Evolutionary conservation across 2,113 vertebrate genomes (phyloP).

Genomic region (Nipponia nippon): DNA sequence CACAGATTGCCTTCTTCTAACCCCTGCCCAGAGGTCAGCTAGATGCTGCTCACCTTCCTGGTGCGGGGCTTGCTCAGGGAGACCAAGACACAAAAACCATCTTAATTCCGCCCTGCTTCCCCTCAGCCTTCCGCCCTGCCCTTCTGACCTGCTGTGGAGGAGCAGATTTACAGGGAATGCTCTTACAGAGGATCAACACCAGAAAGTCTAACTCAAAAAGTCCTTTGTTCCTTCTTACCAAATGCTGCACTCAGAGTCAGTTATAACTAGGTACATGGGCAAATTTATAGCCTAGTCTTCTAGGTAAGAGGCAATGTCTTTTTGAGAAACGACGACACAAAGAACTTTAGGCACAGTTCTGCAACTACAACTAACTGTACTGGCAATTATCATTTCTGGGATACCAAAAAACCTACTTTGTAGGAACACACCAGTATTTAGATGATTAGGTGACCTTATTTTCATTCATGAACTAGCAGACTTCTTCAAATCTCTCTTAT

Average conservation of each 20-base stretch:
- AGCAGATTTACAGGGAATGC: background rate
- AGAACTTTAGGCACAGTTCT: background rate
- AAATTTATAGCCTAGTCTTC: no score
- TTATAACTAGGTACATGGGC: background rate
- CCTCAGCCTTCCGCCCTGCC: background rate
- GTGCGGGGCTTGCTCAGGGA: background rate
- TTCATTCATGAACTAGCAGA: background rate
- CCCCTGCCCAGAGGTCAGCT: background rate
- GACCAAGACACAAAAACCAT: fast-evolving
- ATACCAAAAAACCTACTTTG: background rate
- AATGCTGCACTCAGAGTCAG: background rate
- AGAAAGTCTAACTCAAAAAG: background rate
- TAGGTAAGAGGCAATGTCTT: background rate
- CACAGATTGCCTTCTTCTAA: background rate
- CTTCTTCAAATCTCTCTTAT: background rate
- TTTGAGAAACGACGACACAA: background rate
- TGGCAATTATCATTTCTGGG: background rate
- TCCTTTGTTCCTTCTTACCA: background rate
- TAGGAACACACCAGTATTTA: background rate
- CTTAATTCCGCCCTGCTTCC: background rate
- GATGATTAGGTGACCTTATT: background rate
- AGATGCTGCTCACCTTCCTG: background rate
- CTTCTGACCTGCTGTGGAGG: background rate
- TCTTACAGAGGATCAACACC: background rate
- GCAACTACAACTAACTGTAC: background rate